Percentiles rank a stretch among this genome's conserved stretches.
Conservation (phyloP, 2,113 vertebrate genomes). For the Mormoops blainvillei region DNA sequence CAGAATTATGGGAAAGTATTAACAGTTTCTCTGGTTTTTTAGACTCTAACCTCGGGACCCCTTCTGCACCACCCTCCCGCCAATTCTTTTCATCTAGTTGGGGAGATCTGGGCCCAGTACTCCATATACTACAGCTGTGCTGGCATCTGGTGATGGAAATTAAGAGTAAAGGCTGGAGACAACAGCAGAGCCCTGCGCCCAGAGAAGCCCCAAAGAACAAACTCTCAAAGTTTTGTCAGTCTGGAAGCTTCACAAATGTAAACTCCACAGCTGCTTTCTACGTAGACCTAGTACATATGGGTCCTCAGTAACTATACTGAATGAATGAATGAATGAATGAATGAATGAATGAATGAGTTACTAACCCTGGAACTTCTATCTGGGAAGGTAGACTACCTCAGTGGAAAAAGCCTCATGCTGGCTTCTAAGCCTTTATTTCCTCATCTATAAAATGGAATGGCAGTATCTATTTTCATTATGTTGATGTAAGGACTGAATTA, state of each 20-base stretch:
- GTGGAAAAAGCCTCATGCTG: not conserved
- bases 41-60: not conserved
- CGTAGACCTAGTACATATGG: not conserved
- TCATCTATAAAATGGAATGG: not conserved
- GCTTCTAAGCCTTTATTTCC: conserved; percentile 32
- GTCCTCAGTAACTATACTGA: not conserved
- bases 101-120: not conserved
- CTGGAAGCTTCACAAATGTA: not conserved
- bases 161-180: not conserved
- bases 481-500: not conserved
- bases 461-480: not conserved
- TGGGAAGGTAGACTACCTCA: not conserved
- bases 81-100: not conserved
- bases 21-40: not conserved
- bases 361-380: not conserved
- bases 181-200: not conserved
- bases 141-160: not conserved
- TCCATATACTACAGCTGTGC: not conserved
- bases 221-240: not conserved
- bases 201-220: not conserved
- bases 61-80: too few relatives aligned
- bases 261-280: not conserved
- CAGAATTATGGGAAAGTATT: not conserved
- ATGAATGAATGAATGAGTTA: not conserved
- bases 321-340: not conserved